phyloP scores from a whole-genome alignment of 2,888 invertebrate species.

The Pinctada fucata region DNA sequence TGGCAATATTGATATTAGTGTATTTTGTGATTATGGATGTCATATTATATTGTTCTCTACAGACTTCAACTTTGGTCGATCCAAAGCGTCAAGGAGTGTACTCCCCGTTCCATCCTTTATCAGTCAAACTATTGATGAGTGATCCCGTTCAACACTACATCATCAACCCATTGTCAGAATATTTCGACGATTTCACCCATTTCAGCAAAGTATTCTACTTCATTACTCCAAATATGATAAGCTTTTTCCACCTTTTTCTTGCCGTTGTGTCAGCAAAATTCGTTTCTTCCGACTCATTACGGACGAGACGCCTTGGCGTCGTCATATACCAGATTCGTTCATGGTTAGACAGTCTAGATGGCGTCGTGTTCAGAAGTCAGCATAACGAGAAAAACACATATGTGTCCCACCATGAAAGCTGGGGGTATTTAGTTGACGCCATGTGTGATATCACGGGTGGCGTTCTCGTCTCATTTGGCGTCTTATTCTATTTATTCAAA shows the following conservation, averaged over 20 bases:
- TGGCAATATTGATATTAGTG: constrained; percentile 41
- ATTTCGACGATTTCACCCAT: constrained; percentile 83
- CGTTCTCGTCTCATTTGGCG: constrained; percentile 77
- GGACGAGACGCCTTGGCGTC: constrained; percentile 85
- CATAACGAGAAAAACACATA: constrained; percentile 74
- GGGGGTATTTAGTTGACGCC: constrained; percentile 90
- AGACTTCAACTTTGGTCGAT: constrained; percentile 49
- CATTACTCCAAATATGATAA: constrained; percentile 91
- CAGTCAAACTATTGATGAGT: constrained; percentile 88
- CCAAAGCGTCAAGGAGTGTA: constrained; percentile 42
- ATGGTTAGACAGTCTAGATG: constrained; percentile 91
- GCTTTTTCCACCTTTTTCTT: constrained; percentile 86
- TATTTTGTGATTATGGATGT: constrained; percentile 63
- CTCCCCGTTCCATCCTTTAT: constrained; percentile 79
- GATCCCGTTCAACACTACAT: constrained; percentile 91
- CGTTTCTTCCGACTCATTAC: constrained; percentile 85
- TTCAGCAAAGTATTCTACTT: constrained; percentile 80
- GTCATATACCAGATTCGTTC: constrained; percentile 88
- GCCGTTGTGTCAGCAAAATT: constrained; percentile 87
- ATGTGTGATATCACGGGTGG: constrained; percentile 87
- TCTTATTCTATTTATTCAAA: constrained; percentile 57
- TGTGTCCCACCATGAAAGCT: constrained; percentile 81
- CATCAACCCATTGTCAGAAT: constrained; percentile 87
- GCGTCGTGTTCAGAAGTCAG: constrained; percentile 88
- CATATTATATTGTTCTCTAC: constrained; percentile 52